Conservation (phyloP, 1,140 invertebrate species). For the Musca domestica region DNA sequence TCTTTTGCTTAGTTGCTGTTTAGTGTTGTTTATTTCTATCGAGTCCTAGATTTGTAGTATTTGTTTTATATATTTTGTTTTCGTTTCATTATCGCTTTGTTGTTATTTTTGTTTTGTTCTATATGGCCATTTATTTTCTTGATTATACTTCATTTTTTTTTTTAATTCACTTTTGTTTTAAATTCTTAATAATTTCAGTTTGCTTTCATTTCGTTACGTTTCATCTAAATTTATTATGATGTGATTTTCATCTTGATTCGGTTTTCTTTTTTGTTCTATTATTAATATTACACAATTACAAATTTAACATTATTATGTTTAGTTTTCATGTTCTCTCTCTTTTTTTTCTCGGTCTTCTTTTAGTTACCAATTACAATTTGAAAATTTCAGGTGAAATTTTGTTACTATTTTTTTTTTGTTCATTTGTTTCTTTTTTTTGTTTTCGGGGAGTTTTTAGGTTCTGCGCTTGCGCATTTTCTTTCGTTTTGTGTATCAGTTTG, state of each 20-base stretch:
- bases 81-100: neutral
- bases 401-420: neutral
- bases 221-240: too few relatives aligned
- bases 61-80: constrained; percentile 37
- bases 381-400: too few relatives aligned
- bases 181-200: constrained; percentile 19
- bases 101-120: neutral
- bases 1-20: constrained; percentile 21
- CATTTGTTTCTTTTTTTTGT: neutral
- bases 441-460: neutral
- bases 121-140: constrained; percentile 24
- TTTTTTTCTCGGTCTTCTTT: neutral
- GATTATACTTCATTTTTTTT: constrained; percentile 41
- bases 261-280: constrained; percentile 1
- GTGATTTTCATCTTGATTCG: constrained; percentile 9
- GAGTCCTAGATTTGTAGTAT: constrained; percentile 49
- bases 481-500: too few relatives aligned
- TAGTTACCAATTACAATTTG: constrained; percentile 1
- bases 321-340: constrained; percentile 18
- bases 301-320: constrained; percentile 21
- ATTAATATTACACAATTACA: constrained; percentile 17
- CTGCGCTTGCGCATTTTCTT: too few relatives aligned
- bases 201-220: neutral
- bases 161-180: too few relatives aligned
- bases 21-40: constrained; percentile 27